Conservation (phyloP, 1,140 invertebrate genomes). For the Drosophila malerkotliana region DNA sequence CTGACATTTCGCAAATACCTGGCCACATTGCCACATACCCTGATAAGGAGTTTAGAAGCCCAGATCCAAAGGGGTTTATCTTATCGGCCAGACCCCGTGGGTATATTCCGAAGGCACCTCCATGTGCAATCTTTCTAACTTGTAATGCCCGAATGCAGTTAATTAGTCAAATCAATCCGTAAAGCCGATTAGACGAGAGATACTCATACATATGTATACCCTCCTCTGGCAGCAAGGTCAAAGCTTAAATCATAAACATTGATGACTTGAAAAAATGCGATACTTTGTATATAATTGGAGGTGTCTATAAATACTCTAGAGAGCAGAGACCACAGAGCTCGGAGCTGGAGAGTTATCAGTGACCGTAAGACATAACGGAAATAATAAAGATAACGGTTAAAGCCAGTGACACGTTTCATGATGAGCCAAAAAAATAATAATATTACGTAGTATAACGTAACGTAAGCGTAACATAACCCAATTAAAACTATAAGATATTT, state of each 20-base stretch:
- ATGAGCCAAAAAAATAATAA: conserved; percentile 24
- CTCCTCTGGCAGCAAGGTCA: conserved; percentile 65
- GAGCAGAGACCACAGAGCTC: conserved; percentile 15
- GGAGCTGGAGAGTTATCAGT: conserved; percentile 35
- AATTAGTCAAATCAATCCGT: conserved; percentile 57
- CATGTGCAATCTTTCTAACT: conserved; percentile 14
- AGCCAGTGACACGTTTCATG: conserved; percentile 56
- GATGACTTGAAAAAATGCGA: conserved; percentile 69
- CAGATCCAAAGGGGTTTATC: background rate
- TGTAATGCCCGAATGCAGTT: conserved; percentile 28
- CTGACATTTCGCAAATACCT: conserved; percentile 29
- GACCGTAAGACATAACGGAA: conserved; percentile 51
- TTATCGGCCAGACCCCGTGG: conserved; percentile 1
- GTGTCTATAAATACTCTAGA: background rate
- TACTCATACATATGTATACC: conserved; percentile 23
- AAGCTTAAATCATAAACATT: conserved; percentile 73
- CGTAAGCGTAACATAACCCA: conserved; percentile 39
- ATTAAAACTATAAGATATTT: conserved; percentile 7
- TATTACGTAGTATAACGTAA: background rate
- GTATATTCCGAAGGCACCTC: conserved; percentile 4
- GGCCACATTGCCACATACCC: conserved; percentile 30
- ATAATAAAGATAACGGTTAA: conserved; percentile 60
- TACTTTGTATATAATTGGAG: conserved; percentile 43
- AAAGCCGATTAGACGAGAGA: conserved; percentile 50
- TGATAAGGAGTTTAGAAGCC: background rate